phyloP scores from a whole-genome alignment of 2,113 vertebrate species.

The Trogon surrucura region DNA sequence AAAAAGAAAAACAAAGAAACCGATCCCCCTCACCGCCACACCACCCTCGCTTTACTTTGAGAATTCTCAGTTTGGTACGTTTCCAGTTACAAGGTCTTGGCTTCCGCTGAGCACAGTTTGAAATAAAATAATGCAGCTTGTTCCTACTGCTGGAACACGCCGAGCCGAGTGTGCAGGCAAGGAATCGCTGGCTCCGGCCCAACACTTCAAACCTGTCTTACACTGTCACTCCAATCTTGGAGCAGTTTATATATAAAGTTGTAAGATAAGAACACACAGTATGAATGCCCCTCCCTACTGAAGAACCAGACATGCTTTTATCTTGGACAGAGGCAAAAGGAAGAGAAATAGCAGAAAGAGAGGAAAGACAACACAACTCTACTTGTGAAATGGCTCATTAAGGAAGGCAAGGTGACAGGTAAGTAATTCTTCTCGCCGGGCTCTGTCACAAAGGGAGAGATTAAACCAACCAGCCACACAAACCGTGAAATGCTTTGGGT shows the following conservation, averaged over 20 bases:
- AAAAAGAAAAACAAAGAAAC: not conserved
- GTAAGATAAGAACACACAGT: slow-evolving; percentile 57
- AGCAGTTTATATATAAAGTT: slow-evolving; percentile 26
- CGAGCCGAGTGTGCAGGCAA: slow-evolving; percentile 72
- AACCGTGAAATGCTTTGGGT: slow-evolving; percentile 30
- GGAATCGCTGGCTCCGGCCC: slow-evolving; percentile 69
- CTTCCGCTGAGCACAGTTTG: slow-evolving; percentile 80
- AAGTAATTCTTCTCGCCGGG: slow-evolving; percentile 56
- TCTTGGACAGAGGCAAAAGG: slow-evolving; percentile 59
- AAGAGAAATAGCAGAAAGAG: slow-evolving; percentile 40
- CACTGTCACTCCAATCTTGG: slow-evolving; percentile 68
- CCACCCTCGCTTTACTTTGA: slow-evolving; percentile 67
- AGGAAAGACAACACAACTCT: slow-evolving; percentile 29
- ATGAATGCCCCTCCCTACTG: slow-evolving; percentile 41
- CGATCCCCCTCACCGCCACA: not conserved
- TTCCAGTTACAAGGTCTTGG: slow-evolving; percentile 81
- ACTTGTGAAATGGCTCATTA: slow-evolving; percentile 57
- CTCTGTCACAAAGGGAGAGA: slow-evolving; percentile 48
- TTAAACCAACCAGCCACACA: slow-evolving; percentile 41
- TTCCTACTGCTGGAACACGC: slow-evolving; percentile 76
- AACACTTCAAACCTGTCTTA: slow-evolving; percentile 71
- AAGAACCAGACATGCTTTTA: slow-evolving; percentile 45
- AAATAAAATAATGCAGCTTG: slow-evolving; percentile 79
- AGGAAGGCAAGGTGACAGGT: slow-evolving; percentile 58
- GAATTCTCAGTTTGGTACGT: slow-evolving; percentile 69